Base-by-base conservation (phyloP, 2,113 vertebrate species). In the Carettochelys insculpta region DNA sequence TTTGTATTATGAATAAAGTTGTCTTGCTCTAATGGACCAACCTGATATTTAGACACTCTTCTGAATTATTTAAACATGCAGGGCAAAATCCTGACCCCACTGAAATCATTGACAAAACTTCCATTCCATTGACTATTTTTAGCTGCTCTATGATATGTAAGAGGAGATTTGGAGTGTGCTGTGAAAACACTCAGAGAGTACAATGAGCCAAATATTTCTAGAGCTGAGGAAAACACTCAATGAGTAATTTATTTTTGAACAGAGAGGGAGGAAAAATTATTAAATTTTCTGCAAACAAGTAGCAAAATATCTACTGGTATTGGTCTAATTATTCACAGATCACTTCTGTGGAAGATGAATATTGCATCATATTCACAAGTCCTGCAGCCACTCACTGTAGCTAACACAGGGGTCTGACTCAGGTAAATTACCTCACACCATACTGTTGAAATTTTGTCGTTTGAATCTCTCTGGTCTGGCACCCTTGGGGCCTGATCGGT, bases 221-320 rank as follows among this genome's bases (percentile, higher is more conserved):
- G 81, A 89, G 90, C 78, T 87, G 54, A 76, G 48, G 83, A 91
- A 52, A 92, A 82, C 41, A 7, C 53, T 88, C 77, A 73, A 65
- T 31, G 9, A 73, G 9, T 86, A 56, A 90, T 92, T 93, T 89
- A 86, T 80, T 19, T 41, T n/a, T 68, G n/a, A 68, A 19, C 17
- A 68, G 4, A 65, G n/a, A 8, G n/a, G 61, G 17, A 38, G 61
- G n/a, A 68, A 68, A 48, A 89, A 45, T 54, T 16, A 76, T 95
- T 89, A 58, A 61, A 73, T 82, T 73, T 87, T 51, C 79, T 73
- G 76, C 52, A 90, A 86, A 83, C 52, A 92, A 78, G 77, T 65
- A 86, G 78, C 83, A 91, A 2, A 29, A 77, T 94, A 92, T 89
- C 92, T 94, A 95, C 95, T 92, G 83, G 86, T 86, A 89, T n/a